Percentiles rank a stretch among this genome's conserved stretches.
phyloP scores from a whole-genome alignment of 1,140 invertebrate genomes.

The Hydropsyche tenuis region DNA sequence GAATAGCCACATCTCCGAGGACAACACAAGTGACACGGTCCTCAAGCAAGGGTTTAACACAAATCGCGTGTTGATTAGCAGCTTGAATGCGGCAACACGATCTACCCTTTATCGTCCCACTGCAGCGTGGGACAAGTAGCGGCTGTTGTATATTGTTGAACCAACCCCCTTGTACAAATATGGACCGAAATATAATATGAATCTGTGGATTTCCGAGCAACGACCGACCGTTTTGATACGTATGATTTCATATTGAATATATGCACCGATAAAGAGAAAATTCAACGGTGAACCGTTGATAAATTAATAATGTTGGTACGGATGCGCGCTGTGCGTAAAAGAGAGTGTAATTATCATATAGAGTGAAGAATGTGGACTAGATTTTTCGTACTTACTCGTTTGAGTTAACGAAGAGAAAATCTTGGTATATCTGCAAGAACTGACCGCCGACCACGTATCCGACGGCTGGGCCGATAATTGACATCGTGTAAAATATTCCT shows the following conservation, averaged over 20 bases:
- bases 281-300: too few species aligned
- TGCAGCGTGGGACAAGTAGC: slow-evolving; percentile 3
- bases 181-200: too few species aligned
- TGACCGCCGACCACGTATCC: slow-evolving; percentile 81
- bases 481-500: slow-evolving; percentile 81
- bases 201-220: background rate
- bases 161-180: background rate
- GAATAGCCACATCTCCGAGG: background rate
- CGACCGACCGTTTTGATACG: too few species aligned
- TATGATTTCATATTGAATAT: too few species aligned
- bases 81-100: slow-evolving; percentile 19
- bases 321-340: too few species aligned
- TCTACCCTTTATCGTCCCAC: slow-evolving; percentile 4
- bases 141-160: background rate
- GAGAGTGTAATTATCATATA: too few species aligned
- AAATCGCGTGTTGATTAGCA: slow-evolving; percentile 4
- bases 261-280: too few species aligned
- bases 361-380: too few species aligned
- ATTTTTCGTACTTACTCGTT: slow-evolving; percentile 64
- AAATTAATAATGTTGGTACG: too few species aligned
- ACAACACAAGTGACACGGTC: background rate
- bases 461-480: slow-evolving; percentile 80
- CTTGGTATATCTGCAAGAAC: slow-evolving; percentile 78
- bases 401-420: slow-evolving; percentile 70
- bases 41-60: slow-evolving; percentile 16